Percentiles rank a stretch among this genome's conserved stretches.
phyloP scores from a whole-genome alignment of 2,113 vertebrate species.

The Rattus rattus region DNA sequence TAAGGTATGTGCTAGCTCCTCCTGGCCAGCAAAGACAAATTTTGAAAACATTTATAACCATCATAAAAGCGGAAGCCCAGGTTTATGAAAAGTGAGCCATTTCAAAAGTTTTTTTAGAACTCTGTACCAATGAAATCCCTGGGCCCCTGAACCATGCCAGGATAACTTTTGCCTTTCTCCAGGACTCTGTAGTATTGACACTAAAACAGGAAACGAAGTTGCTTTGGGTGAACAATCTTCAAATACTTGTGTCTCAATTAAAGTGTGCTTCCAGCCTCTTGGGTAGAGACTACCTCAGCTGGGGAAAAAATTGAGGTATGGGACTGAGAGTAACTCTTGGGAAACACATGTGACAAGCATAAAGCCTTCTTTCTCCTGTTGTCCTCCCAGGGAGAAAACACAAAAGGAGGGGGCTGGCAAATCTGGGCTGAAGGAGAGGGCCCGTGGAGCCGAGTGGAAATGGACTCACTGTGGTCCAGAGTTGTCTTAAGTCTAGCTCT shows the following conservation, averaged over 20 bases:
- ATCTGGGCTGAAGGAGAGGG: background rate
- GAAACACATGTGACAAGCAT: background rate
- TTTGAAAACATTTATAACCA: background rate
- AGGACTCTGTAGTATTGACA: background rate
- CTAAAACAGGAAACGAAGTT: rapidly evolving
- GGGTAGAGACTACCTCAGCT: background rate
- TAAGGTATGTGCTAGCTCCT: background rate
- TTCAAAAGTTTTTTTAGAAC: background rate
- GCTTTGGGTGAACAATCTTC: background rate
- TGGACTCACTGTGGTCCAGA: background rate
- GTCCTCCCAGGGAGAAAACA: background rate
- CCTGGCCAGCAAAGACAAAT: background rate
- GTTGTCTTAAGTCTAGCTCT: background rate
- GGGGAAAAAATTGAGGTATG: background rate
- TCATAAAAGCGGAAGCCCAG: background rate
- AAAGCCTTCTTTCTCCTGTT: background rate
- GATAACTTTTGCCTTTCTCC: background rate
- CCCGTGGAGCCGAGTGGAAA: background rate
- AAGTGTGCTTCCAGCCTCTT: background rate
- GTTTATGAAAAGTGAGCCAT: background rate
- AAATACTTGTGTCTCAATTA: background rate
- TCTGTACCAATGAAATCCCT: background rate
- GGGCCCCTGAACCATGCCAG: rapidly evolving
- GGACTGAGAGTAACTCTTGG: background rate
- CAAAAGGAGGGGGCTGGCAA: background rate